Conservation (phyloP, 53 echinoderm and acorn worm genomes). For the Astropecten irregularis region DNA sequence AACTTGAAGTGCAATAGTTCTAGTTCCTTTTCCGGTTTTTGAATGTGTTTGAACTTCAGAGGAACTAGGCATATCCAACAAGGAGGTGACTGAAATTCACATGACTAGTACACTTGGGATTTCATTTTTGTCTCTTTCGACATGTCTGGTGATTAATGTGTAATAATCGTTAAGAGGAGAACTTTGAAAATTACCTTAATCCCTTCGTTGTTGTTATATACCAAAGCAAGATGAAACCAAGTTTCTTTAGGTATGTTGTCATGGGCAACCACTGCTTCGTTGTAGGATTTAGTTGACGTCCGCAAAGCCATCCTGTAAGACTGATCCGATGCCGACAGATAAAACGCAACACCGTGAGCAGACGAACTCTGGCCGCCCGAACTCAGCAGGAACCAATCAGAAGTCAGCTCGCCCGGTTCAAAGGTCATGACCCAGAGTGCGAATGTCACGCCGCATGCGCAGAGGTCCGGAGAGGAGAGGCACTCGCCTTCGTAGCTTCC, state of each 20-base stretch:
- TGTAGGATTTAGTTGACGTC: not conserved
- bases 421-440: constrained; percentile 27
- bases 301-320: not conserved
- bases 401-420: not conserved
- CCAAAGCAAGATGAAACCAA: constrained; percentile 36
- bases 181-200: not conserved
- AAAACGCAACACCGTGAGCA: constrained; percentile 16
- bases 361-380: constrained; percentile 18
- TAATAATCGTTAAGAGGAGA: no score
- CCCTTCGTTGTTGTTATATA: not conserved
- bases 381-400: constrained; percentile 27
- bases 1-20: no score
- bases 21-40: no score
- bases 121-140: not conserved
- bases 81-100: not conserved
- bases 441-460: constrained; percentile 32
- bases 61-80: no score
- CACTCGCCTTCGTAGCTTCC: constrained; percentile 19
- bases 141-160: no score
- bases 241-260: not conserved
- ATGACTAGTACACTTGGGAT: not conserved
- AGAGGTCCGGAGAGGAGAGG: constrained; percentile 16
- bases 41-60: no score
- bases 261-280: not conserved
- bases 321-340: not conserved